Evolutionary conservation across 2,888 invertebrate species (phyloP), one percentile per base, ranked within the genome.

Genomic region (Euproctis similis): DNA sequence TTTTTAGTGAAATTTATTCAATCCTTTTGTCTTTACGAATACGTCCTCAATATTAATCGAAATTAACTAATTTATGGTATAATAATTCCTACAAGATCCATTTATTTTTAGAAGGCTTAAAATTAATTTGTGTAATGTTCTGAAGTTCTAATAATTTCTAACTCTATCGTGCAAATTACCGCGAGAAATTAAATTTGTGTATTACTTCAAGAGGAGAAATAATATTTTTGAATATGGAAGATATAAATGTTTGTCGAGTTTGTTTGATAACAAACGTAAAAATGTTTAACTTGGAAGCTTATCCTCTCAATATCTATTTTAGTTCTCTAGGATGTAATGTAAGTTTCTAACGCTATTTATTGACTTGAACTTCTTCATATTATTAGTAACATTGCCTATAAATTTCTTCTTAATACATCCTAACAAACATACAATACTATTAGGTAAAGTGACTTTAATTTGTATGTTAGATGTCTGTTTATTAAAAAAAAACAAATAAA

Each of bases 71-170:
- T 6, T 14, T 14, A 14, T 6, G 6, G 4, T 6, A 14, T 4
- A 4, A 6, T 14, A 14, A 14, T 14, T 14, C 14, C 4, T 14
- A n/a, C n/a, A n/a, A n/a, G n/a, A n/a, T n/a, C n/a, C n/a, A n/a
- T n/a, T n/a, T n/a, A n/a, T 14, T 4, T 14, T 1, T 21, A 21
- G 2, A 19, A 19, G 19, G 8, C 17, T 3, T 2, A n/a, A 2
- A 8, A 21, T 9, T 21, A 5, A 19, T 21, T 21, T 21, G 26
- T 42, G 31, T 36, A 67, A n/a, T n/a, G n/a, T n/a, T n/a, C n/a
- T n/a, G 71, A 53, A 73, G 61, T 62, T 76, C 75, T 76, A 76
- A 59, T 59, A 67, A 65, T 75, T 76, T 72, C 53, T 76, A 75
- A 53, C 58, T 76, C 71, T 67, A 71, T 66, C 50, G 29, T 45